Conservation (phyloP, 2,797 vertebrate species). For the Sparus aurata region DNA sequence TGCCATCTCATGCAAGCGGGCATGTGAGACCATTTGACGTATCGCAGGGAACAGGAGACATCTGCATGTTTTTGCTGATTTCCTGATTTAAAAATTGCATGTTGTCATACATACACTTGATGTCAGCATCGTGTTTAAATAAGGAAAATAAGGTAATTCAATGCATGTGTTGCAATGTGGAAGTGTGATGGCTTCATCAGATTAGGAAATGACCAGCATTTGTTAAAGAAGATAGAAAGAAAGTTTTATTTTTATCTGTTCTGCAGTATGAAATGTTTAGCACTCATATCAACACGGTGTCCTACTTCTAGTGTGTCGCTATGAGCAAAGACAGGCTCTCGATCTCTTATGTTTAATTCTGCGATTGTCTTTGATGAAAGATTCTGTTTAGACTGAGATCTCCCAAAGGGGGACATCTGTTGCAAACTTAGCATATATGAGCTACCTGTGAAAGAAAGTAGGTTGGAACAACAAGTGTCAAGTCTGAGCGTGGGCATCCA, state of each 20-base stretch:
- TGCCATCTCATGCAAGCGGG: conserved; percentile 40
- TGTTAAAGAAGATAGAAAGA: conserved; percentile 27
- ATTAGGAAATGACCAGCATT: conserved; percentile 22
- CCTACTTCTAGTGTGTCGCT: conserved; percentile 73
- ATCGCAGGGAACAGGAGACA: conserved; percentile 28
- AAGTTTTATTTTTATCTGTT: conserved; percentile 17
- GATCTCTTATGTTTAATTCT: conserved; percentile 81
- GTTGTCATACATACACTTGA: neutral
- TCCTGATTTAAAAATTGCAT: neutral
- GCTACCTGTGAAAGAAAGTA: conserved; percentile 70
- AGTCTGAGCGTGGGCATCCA: conserved; percentile 7
- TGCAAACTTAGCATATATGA: conserved; percentile 57
- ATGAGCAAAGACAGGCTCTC: conserved; percentile 61
- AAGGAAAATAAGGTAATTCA: neutral
- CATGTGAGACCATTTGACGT: conserved; percentile 38
- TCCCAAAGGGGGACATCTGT: conserved; percentile 70
- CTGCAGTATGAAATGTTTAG: conserved; percentile 55
- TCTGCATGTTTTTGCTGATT: conserved; percentile 29
- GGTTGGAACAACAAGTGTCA: conserved; percentile 70
- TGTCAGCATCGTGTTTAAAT: neutral
- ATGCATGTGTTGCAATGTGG: neutral
- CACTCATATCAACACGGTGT: conserved; percentile 51
- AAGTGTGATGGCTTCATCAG: neutral
- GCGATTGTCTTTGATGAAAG: conserved; percentile 81
- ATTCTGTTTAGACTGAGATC: conserved; percentile 77